Base-by-base conservation (phyloP, 1,140 invertebrate species). In the Parapsyche elsis region DNA sequence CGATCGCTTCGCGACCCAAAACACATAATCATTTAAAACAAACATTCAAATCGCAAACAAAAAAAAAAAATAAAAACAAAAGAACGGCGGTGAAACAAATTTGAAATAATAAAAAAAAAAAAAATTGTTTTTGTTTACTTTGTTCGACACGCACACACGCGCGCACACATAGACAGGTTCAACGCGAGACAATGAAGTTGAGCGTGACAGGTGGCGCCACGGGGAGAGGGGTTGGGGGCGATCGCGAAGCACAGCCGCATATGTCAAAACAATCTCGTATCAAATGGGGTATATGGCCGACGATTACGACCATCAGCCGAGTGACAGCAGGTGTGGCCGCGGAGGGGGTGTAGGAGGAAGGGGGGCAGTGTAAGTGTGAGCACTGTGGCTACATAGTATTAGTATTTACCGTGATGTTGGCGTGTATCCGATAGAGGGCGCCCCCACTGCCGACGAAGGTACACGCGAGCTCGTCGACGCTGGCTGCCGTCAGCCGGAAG, bases 401-500 rank as follows among this genome's bases (percentile, higher is more conserved):
- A 1, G 30, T 38, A 4, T 7, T 38, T 91, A 97, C 96, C 88
- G 97, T 99, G 88, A 99, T 98, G 91, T 99, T 99, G 79, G 97
- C 98, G 89, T 98, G 97, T 86, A 99, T 98, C 88, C 97, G 95
- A 88, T 97, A 97, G 90, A 96, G 95, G 89, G 97, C 97, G 85
- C 96, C 96, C 91, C 94, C 96, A 90, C 93, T 95, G 86, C 95
- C 94, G 89, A 99, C 94, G 91, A 99, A 99, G 88, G 95, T 94
- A 92, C 97, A 99, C 86, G 95, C 95, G 84, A 99, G 91, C 91
- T 99, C 98, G 90, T 99, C 98, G 85, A 99, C 96, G 92, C 96
- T 98, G 85, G 98, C 97, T 86, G 96, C 94, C 88, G 97, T 93
- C 89, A 98, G 96, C 92, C 97, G 96, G 94, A 99, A 99, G 87